phyloP scores from a whole-genome alignment of 2,888 invertebrate species.

The Cataglyphis albicans region DNA sequence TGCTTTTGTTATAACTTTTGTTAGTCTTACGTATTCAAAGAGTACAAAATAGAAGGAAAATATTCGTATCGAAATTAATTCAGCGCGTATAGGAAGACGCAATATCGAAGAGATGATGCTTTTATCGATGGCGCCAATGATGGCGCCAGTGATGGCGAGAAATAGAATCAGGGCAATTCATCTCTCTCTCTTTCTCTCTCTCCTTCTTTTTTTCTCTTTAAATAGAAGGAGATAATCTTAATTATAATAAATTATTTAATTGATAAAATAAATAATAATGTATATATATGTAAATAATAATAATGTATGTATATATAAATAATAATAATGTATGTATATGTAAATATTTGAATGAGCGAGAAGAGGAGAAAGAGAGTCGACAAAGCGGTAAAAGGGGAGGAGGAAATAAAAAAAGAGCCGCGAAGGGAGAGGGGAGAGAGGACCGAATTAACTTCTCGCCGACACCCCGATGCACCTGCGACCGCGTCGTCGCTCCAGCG shows the following conservation, averaged over 20 bases:
- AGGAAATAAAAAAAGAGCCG: constrained; percentile 57
- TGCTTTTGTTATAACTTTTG: background rate
- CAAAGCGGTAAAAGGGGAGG: constrained; percentile 30
- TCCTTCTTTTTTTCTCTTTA: background rate
- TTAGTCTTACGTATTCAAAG: background rate
- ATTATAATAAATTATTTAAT: constrained; percentile 28
- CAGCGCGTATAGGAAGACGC: background rate
- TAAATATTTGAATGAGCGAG: background rate
- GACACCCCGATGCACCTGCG: constrained; percentile 73
- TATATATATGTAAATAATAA: background rate
- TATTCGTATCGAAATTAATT: constrained; percentile 3
- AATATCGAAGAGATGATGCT: background rate
- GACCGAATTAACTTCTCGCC: constrained; percentile 79
- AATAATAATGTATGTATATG: background rate
- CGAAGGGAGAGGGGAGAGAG: constrained; percentile 57
- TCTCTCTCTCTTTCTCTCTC: background rate
- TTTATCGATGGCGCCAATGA: constrained; percentile 69
- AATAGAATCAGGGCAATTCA: constrained; percentile 76
- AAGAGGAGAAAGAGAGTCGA: background rate
- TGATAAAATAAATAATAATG: background rate
- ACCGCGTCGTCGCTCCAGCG: constrained; percentile 62
- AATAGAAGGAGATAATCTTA: background rate
- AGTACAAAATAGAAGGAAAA: background rate
- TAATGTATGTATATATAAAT: background rate
- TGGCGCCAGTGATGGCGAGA: constrained; percentile 78